Percentiles rank a stretch among this genome's conserved stretches.
phyloP scores from a whole-genome alignment of 1,140 invertebrate species.

The Pectinophora gossypiella region DNA sequence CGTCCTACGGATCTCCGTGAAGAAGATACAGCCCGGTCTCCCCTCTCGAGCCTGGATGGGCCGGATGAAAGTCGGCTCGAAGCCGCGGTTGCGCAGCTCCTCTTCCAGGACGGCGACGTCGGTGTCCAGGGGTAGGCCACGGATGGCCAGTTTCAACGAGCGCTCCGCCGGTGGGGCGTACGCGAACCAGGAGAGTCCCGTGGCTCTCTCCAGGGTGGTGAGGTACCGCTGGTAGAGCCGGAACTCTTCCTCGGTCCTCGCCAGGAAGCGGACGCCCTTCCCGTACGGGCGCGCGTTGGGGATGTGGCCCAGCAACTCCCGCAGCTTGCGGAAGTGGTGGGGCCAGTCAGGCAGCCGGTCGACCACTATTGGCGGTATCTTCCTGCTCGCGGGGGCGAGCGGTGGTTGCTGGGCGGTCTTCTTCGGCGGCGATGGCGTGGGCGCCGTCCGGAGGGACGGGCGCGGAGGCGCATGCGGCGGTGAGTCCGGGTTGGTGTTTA shows the following conservation, averaged over 20 bases:
- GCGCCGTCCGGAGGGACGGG: no score
- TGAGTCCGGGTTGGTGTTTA: no score
- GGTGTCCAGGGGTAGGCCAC: slow-evolving; percentile 1
- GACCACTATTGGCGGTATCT: not conserved
- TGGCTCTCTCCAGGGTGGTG: no score
- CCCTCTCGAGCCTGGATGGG: no score
- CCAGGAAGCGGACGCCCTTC: not conserved
- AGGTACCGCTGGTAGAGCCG: not conserved
- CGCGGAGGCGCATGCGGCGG: no score
- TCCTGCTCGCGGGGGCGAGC: not conserved
- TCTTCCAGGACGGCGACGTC: not conserved
- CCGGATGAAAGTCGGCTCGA: not conserved
- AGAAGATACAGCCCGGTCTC: slow-evolving; percentile 1
- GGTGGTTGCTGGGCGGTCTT: not conserved
- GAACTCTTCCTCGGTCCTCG: not conserved
- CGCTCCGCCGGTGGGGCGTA: no score
- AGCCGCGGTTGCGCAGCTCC: not conserved
- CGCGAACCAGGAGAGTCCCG: no score
- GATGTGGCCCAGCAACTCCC: not conserved
- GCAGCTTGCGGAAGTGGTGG: not conserved
- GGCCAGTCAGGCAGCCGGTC: not conserved
- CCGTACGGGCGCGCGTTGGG: no score
- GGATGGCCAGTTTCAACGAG: not conserved
- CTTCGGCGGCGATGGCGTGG: no score
- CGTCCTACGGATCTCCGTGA: not conserved